Conservation (phyloP, 2,888 invertebrate species). For the Apomyelois bistriatella region DNA sequence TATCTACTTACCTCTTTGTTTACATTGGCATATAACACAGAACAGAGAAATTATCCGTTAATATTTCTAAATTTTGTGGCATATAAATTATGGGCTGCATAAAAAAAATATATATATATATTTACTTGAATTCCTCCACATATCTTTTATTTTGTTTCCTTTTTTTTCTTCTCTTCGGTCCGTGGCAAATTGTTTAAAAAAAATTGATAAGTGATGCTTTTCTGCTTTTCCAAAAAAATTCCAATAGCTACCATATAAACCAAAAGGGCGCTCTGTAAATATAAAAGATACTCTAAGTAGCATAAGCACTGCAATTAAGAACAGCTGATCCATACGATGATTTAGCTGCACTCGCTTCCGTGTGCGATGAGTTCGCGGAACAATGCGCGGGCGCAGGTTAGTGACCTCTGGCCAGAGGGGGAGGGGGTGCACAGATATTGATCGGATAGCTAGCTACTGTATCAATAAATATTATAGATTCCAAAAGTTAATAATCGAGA, state of each 20-base stretch:
- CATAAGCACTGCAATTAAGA: constrained; percentile 6
- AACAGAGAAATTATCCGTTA: too few species aligned
- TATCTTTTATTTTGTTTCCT: too few species aligned
- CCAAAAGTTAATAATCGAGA: not conserved
- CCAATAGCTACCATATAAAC: not conserved
- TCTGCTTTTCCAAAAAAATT: too few species aligned
- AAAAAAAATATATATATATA: too few species aligned
- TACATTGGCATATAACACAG: too few species aligned
- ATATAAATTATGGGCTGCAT: too few species aligned
- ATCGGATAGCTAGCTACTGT: constrained; percentile 34
- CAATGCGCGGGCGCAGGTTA: constrained; percentile 45
- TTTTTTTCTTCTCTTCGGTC: too few species aligned
- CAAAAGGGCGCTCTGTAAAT: not conserved
- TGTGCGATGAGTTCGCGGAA: constrained; percentile 45
- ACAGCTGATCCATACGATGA: constrained; percentile 14
- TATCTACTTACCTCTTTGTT: too few species aligned
- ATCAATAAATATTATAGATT: constrained; percentile 1
- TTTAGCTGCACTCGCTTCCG: constrained; percentile 27
- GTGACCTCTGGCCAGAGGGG: constrained; percentile 26
- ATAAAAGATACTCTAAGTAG: constrained; percentile 4
- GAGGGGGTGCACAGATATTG: not conserved
- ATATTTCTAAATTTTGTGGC: too few species aligned
- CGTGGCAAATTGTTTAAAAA: too few species aligned
- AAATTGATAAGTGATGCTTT: too few species aligned
- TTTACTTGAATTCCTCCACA: too few species aligned